Conservation (phyloP, 2,888 invertebrate species). For the Coelinius sp. region DNA sequence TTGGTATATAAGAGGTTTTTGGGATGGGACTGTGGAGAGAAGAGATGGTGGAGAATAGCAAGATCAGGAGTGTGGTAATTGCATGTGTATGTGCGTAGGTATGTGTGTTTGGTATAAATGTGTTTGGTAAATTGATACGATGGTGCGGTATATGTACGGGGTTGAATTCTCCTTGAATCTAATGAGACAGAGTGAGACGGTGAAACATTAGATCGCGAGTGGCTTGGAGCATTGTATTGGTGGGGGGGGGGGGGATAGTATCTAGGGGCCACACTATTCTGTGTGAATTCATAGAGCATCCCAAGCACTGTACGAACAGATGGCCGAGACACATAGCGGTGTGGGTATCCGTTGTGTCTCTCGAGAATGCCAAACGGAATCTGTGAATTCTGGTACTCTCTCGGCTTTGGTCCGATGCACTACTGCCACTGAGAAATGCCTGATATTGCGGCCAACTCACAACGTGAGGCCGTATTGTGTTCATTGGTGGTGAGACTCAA, state of each 20-base stretch:
- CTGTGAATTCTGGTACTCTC: slow-evolving; percentile 56
- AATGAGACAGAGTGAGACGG: background rate
- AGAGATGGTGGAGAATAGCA: background rate
- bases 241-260: slow-evolving; percentile 20
- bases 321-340: slow-evolving; percentile 54
- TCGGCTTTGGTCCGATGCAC: slow-evolving; percentile 47
- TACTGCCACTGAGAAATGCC: slow-evolving; percentile 54
- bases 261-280: slow-evolving; percentile 24
- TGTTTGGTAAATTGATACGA: too few species aligned
- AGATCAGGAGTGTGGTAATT: slow-evolving; percentile 30
- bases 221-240: slow-evolving; percentile 26
- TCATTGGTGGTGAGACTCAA: background rate
- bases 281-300: slow-evolving; percentile 42
- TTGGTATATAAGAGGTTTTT: slow-evolving; percentile 37
- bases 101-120: background rate
- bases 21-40: slow-evolving; percentile 6
- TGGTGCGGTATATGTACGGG: too few species aligned
- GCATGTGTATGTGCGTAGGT: slow-evolving; percentile 4
- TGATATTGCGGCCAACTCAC: slow-evolving; percentile 39
- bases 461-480: background rate
- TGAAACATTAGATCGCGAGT: slow-evolving; percentile 6
- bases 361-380: slow-evolving; percentile 63
- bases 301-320: slow-evolving; percentile 36
- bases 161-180: background rate
- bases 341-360: slow-evolving; percentile 55